Percentiles rank a stretch among this genome's conserved stretches.
phyloP scores from a whole-genome alignment of 1,140 invertebrate species.

The Lepidurus packardi region DNA sequence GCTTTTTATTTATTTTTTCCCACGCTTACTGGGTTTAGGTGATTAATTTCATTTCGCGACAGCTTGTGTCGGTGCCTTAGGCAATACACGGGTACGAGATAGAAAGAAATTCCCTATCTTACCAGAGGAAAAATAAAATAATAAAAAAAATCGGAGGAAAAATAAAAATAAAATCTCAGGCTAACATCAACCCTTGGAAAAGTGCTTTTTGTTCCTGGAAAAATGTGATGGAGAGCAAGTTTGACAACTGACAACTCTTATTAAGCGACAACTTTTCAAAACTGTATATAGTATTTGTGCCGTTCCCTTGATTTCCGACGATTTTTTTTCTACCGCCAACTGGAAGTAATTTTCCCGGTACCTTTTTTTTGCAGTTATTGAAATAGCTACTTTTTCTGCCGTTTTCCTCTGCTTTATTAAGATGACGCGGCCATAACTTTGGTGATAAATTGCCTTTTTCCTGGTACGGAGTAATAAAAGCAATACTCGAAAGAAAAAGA shows the following conservation, averaged over 20 bases:
- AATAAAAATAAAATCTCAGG: neutral
- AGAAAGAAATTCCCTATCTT: neutral
- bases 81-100: neutral
- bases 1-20: neutral
- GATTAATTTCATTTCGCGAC: constrained; percentile 6
- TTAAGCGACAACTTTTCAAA: neutral
- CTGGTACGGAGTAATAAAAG: neutral
- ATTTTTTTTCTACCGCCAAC: neutral
- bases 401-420: neutral
- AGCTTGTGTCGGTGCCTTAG: neutral
- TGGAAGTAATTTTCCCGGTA: neutral
- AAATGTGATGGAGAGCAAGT: neutral
- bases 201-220: neutral
- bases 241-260: constrained; percentile 19
- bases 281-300: neutral
- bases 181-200: neutral
- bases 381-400: neutral
- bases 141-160: neutral
- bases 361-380: neutral
- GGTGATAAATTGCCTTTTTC: neutral
- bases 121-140: neutral
- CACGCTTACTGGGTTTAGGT: neutral
- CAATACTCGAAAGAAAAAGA: neutral
- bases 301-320: neutral
- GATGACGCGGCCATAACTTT: neutral